Base-by-base conservation (phyloP, 1,140 invertebrate genomes). In the Drosophila leontia region DNA sequence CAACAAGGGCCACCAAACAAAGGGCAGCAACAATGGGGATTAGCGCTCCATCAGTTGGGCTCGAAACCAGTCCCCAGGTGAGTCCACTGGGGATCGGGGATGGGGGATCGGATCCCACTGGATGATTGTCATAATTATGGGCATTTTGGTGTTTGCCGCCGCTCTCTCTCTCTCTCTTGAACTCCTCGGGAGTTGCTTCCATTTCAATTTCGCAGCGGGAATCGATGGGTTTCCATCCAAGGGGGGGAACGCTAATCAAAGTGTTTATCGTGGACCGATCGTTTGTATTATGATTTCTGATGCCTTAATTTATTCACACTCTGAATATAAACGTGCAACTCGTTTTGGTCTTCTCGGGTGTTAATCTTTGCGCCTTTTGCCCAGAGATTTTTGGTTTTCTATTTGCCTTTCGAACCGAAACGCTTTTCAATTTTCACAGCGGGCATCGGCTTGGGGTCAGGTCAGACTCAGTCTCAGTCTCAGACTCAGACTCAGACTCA, bases 231-330 rank as follows among this genome's bases (percentile, higher is more conserved):
- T 56, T 59, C 37, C 26, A 57, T 42, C 35, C 35, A 35, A 34
- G 7, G 35, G 41, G 67, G 50, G 34, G 64, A 81, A 77, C 78
- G 85, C 85, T 90, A 88, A 88, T 88, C 85, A 88, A 88, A 88
- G 85, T 88, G 85, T 88, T 88, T 88, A 88, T 88, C 85, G 85
- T 85, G 82, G 81, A 56, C 67, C 67, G 86, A 82, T 90, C 86
- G 75, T 90, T 90, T 90, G 86, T 91, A 88, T 90, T 90, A 90
- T 91, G 82, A 85, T 79, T 88, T 77, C 82, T 90, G 85, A 90
- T 90, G 85, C 82, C 85, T 90, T 90, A 90, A 90, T 90, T 90
- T 90, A 90, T 90, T 90, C 85, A 90, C 85, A 90, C 85, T 90
- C 86, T 75, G 65, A 56, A 69, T 51, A 69, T 51, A 78, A 70